phyloP scores from a whole-genome alignment of 2,797 vertebrate species.

The Lepus oiostolus region DNA sequence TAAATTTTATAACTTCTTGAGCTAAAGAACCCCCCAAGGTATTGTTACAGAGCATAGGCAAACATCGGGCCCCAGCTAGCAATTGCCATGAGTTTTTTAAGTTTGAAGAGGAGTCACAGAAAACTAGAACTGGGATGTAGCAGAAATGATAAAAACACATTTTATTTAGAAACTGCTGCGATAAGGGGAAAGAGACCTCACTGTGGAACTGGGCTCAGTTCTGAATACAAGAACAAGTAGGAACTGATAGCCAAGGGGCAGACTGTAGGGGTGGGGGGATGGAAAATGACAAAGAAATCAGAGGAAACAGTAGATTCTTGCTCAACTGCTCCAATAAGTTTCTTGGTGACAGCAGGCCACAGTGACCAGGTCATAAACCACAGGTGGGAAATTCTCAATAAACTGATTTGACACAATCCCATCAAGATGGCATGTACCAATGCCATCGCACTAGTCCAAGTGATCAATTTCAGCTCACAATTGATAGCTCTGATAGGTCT shows the following conservation, averaged over 20 bases:
- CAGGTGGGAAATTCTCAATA: not conserved
- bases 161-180: not conserved
- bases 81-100: not conserved
- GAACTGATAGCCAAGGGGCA: not conserved
- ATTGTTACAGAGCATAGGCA: not conserved
- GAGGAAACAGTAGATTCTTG: not conserved
- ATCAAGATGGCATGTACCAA: too few relatives aligned
- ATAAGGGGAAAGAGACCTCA: not conserved
- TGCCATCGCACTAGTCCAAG: too few relatives aligned
- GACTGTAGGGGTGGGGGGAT: not conserved
- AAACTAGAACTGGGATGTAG: not conserved
- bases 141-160: not conserved
- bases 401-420: not conserved
- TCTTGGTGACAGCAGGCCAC: not conserved
- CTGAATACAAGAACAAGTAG: not conserved
- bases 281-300: not conserved
- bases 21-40: constrained; percentile 18
- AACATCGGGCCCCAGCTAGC: not conserved
- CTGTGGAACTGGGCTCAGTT: not conserved
- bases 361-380: not conserved
- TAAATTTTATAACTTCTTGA: not conserved
- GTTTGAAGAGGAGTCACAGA: not conserved
- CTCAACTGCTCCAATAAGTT: not conserved
- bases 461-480: too few relatives aligned
- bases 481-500: too few relatives aligned